Percentiles rank a stretch among this genome's conserved stretches.
Conservation (phyloP, 2,888 invertebrate species). For the Drosophila tanythrix region DNA sequence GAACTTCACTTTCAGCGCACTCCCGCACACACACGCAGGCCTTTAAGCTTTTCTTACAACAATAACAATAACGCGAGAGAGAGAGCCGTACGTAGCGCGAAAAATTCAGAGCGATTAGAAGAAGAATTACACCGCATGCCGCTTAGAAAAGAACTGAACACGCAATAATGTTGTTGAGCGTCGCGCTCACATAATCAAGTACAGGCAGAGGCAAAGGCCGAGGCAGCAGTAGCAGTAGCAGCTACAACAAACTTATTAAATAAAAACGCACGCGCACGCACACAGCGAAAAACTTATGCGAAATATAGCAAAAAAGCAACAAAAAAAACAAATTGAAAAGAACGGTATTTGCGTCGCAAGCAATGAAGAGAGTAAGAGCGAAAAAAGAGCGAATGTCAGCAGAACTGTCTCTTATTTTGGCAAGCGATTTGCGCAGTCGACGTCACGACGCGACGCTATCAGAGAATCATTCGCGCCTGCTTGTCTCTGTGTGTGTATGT, state of each 20-base stretch:
- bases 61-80: conserved; percentile 43
- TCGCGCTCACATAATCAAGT: conserved; percentile 72
- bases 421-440: conserved; percentile 40
- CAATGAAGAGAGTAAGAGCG: conserved; percentile 36
- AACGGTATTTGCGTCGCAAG: conserved; percentile 79
- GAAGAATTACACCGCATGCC: conserved; percentile 83
- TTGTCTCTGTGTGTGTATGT: conserved; percentile 5
- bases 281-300: conserved; percentile 69
- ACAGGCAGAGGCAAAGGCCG: conserved; percentile 42
- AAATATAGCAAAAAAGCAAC: conserved; percentile 50
- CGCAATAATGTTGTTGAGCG: conserved; percentile 70
- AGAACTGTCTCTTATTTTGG: conserved; percentile 28
- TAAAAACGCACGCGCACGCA: conserved; percentile 75
- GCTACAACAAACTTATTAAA: conserved; percentile 81
- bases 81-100: conserved; percentile 51
- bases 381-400: conserved; percentile 26
- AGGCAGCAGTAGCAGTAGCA: conserved; percentile 47
- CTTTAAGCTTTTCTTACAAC: conserved; percentile 13
- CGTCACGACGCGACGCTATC: conserved; percentile 26
- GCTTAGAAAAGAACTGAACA: conserved; percentile 84
- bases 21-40: conserved; percentile 14
- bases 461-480: conserved; percentile 23
- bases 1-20: conserved; percentile 66
- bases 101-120: conserved; percentile 71
- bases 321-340: conserved; percentile 50